Conservation (phyloP, 1,140 invertebrate genomes). For the Ooceraea biroi region DNA sequence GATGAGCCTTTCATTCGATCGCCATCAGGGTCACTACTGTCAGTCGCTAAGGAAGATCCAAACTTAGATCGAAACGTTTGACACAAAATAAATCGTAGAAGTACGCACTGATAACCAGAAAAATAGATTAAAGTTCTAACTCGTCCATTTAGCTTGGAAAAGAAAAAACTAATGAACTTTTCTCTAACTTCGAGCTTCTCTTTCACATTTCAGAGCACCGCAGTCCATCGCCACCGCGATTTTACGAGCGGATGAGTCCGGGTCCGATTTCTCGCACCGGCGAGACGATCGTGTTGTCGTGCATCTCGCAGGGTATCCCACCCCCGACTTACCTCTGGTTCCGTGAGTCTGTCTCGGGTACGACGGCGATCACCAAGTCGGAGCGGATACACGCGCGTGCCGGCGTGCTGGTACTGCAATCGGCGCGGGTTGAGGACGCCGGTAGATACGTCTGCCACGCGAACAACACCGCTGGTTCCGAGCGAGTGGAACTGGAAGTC, state of each 20-base stretch:
- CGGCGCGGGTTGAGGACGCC: constrained; percentile 91
- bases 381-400: constrained; percentile 86
- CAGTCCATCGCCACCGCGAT: constrained; percentile 84
- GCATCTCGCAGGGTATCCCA: constrained; percentile 86
- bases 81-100: too few species aligned
- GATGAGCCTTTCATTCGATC: too few species aligned
- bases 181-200: background rate
- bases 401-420: constrained; percentile 88
- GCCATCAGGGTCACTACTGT: too few species aligned
- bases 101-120: too few species aligned
- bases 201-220: constrained; percentile 83
- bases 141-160: too few species aligned
- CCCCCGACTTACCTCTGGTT: constrained; percentile 86
- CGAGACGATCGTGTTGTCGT: constrained; percentile 86
- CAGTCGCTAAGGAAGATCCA: too few species aligned
- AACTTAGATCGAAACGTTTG: too few species aligned
- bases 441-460: constrained; percentile 95
- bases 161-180: too few species aligned
- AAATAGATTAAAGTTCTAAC: too few species aligned
- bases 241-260: constrained; percentile 85
- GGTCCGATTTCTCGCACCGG: constrained; percentile 85
- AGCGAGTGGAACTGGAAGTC: constrained; percentile 93
- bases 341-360: constrained; percentile 83
- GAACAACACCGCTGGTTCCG: constrained; percentile 94
- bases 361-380: constrained; percentile 82